Base-by-base conservation (phyloP, 2,113 vertebrate genomes). In the Nibea coibor region DNA sequence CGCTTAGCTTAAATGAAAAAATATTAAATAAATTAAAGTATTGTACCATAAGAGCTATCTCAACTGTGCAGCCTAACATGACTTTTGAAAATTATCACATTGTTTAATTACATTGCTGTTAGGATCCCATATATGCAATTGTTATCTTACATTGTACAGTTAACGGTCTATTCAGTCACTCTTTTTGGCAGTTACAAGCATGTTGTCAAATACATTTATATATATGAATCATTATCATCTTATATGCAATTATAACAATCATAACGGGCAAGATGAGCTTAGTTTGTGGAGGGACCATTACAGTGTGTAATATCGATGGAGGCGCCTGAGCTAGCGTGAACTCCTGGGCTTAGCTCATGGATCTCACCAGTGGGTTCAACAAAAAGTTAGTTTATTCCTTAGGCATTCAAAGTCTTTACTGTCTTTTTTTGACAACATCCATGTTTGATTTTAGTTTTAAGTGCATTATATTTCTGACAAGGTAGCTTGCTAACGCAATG, bases 101-200 rank as follows among this genome's bases (percentile, higher is more conserved):
- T 69, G 10, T 59, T 64, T 74, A 47, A 63, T 62, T 63, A 59
- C 63, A 62, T 62, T 53, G 35, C 35, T 72, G 14, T 75, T 45
- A 70, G 19, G 51, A 72, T 59, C 50, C 59, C 71, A 78, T 57
- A 63, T 74, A 81, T 69, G 64, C 6, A 65, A 64, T 10, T 48
- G 15, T 61, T 82, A 48, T 35, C 56, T 43, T 31, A 24, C 17
- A 43, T 11, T 72, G 50, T 62, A 69, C 62, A 79, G 16, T 31
- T 53, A 82, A 84, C 84, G 45, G 61, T 81, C 74, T 69, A 57
- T 76, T 81, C 73, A 72, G 66, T 70, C 72, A 53, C 73, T 78
- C 75, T 35, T 4, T 48, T 63, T 70, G 16, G 8, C 62, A 77
- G 20, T 57, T 70, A 5, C n/a, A 31, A 12, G 61, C 50, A 62